phyloP scores from a whole-genome alignment of 2,797 vertebrate genomes.

The Chaetodon trifasciatus region DNA sequence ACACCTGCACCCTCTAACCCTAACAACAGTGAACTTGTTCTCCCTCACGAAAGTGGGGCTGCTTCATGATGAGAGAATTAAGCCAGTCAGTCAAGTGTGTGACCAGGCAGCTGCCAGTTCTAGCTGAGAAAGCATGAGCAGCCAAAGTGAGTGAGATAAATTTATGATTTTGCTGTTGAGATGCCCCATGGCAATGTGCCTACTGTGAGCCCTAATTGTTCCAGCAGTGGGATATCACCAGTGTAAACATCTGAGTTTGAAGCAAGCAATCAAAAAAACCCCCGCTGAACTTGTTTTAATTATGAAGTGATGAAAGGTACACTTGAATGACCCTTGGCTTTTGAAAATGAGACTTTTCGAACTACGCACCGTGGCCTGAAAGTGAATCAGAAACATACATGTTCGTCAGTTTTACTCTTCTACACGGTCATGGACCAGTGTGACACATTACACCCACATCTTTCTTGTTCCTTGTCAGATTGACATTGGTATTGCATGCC shows the following conservation, averaged over 20 bases:
- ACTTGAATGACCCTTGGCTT: slow-evolving; percentile 24
- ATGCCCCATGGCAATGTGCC: slow-evolving; percentile 42
- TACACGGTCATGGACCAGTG: background rate
- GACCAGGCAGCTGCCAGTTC: slow-evolving; percentile 21
- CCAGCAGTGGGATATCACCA: slow-evolving; percentile 41
- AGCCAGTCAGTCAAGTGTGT: slow-evolving; percentile 18
- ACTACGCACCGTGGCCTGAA: background rate
- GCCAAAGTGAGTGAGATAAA: slow-evolving; percentile 47
- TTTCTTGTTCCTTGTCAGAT: slow-evolving; percentile 27
- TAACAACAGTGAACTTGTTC: slow-evolving; percentile 17
- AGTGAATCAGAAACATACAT: background rate
- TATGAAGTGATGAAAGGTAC: slow-evolving; percentile 30
- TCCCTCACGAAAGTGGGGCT: slow-evolving; percentile 27
- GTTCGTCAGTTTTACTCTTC: slow-evolving; percentile 2
- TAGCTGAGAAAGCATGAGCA: slow-evolving; percentile 53
- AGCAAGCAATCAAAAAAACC: slow-evolving; percentile 7
- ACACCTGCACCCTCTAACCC: slow-evolving; percentile 26
- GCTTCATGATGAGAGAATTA: slow-evolving; percentile 35
- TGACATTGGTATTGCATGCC: slow-evolving; percentile 19
- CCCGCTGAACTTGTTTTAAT: slow-evolving; percentile 17
- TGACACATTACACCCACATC: slow-evolving; percentile 19
- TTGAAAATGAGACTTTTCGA: slow-evolving; percentile 34
- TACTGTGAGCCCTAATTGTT: slow-evolving; percentile 55
- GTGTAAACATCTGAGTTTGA: slow-evolving; percentile 45
- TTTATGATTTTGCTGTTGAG: slow-evolving; percentile 43